Evolutionary conservation across 2,797 vertebrate genomes (phyloP), one percentile per base, ranked within the genome.

Genomic region (Pipistrellus pygmaeus): DNA sequence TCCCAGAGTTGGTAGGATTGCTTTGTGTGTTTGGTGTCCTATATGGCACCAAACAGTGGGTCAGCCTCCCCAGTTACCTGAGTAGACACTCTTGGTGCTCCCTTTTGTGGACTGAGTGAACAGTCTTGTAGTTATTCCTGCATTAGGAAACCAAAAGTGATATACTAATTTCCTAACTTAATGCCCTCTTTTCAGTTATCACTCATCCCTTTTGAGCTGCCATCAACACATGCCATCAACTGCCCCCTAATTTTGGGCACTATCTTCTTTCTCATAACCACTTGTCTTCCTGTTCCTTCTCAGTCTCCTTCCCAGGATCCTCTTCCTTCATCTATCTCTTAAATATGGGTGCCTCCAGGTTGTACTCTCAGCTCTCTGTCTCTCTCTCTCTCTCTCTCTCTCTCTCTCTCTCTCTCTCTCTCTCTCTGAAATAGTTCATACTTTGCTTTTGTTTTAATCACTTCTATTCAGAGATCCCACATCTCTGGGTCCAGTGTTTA

Each of bases 401-500:
- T 64, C 30, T 17, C 13, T n/a, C 62, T 64, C 5, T 64, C 68
- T 69, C 48, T 60, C 62, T 69, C 25, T 48, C 3, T 41, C 38
- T 60, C 57, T 60, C 25, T 60, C 25, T 62, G 60, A 15, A 90
- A 83, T 32, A 86, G 20, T 76, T 83, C 20, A 72, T 6, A 55
- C 30, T 51, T 77, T 75, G 72, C 53, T 93, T 68, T 27, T 84
- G 51, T 87, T 96, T 77, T 53, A 84, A 82, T 92, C 35, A 94
- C 8, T 18, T 87, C 46, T 73, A 21, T 64, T 57, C 44, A 93
- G 72, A 55, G 72, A 44, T 38, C 62, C 66, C 86, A 83, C 6
- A 68, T 73, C 55, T 87, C 23, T 53, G 55, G 48, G 41, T 76
- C 69, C 20, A 55, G 27, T 51, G 53, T 90, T 88, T 90, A 77